Evolutionary conservation across 2,113 vertebrate species (phyloP), one percentile per base, ranked within the genome.

Genomic region (Corythaixoides concolor): DNA sequence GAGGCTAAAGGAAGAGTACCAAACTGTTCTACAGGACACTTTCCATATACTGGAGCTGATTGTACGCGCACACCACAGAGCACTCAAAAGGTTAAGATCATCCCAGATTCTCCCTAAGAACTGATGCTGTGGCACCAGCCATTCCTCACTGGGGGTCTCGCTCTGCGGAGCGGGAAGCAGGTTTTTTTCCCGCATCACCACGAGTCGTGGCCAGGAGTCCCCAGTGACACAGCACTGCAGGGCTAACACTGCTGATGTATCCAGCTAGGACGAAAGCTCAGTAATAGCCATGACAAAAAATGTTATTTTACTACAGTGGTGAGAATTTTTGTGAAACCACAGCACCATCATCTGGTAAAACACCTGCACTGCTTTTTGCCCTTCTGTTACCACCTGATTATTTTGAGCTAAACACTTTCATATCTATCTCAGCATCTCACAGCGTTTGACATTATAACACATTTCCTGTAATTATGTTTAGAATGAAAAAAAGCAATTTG

Each of bases 341-440:
- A 98, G 98, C 97, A 94, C 98, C 98, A 97, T 94, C 98, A 78
- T 58, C 98, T 97, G 97, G 97, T 15, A 5, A 52, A 47, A 81
- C 4, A 22, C 15, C 30, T 6, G 28, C 52, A 30, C 18, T 64
- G 90, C 77, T 62, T 55, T 68, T 32, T 75, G 35, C 45, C 55
- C 28, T 56, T 19, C 5, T 2, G 8, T 49, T 33, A 66, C 6
- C 13, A 7, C 45, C 37, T 19, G 12, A 11, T 28, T 58, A 59
- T 53, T 66, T 53, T 14, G n/a, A 37, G 20, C 23, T 24, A 7
- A 63, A 8, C 20, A 10, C 8, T 49, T 41, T 6, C n/a, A 55
- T 10, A 28, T 33, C 23, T 13, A 22, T 21, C 14, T 20, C 50
- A 37, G 67, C 79, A 66, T 20, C 80, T 78, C 76, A 35, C 11